Conservation (phyloP, 2,797 vertebrate species). For the Hemitrygon akajei region DNA sequence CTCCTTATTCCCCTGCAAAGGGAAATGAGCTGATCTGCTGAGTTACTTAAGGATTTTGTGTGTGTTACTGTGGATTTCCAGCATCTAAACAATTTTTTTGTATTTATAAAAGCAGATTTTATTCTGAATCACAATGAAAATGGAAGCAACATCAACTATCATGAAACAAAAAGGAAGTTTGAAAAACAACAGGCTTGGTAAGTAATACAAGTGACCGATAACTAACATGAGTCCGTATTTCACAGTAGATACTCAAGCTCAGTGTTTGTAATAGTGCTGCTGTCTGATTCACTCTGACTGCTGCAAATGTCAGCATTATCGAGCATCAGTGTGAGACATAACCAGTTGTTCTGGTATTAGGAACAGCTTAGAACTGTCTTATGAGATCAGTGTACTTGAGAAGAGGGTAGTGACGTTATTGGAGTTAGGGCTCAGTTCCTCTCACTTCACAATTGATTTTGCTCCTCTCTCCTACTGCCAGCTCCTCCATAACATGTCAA, state of each 20-base stretch:
- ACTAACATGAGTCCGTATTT: not conserved
- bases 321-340: not conserved
- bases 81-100: no score
- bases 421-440: not conserved
- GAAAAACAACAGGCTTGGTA: not conserved
- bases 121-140: not conserved
- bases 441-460: not conserved
- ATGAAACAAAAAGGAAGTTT: not conserved
- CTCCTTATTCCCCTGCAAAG: no score
- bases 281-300: not conserved
- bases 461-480: no score
- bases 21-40: no score
- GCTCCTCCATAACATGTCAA: not conserved
- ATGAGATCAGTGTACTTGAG: not conserved
- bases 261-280: not conserved
- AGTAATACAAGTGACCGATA: conserved; percentile 30
- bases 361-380: not conserved
- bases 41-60: no score
- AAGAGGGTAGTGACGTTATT: not conserved
- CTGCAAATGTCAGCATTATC: conserved; percentile 3
- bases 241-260: not conserved
- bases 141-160: not conserved
- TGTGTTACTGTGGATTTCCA: no score
- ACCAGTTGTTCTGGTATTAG: not conserved
- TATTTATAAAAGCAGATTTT: not conserved